phyloP scores from a whole-genome alignment of 2,797 vertebrate genomes.

The Takifugu rubripes region DNA sequence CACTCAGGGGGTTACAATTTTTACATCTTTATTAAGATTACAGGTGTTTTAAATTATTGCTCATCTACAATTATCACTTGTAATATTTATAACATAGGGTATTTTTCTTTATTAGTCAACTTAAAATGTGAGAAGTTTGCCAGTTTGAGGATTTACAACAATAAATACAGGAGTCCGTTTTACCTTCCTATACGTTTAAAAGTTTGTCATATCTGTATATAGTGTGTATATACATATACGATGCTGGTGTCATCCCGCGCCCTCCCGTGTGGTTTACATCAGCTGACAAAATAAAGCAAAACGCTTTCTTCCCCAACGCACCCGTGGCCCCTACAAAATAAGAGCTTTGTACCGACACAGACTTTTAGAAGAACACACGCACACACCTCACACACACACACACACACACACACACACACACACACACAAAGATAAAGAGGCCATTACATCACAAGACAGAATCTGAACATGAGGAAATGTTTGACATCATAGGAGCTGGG shows the following conservation, averaged over 20 bases:
- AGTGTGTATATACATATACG: conserved; percentile 69
- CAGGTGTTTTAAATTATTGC: conserved; percentile 90
- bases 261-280: conserved; percentile 44
- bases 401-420: conserved; percentile 6
- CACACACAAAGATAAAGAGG: conserved; percentile 17
- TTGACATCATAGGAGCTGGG: conserved; percentile 12
- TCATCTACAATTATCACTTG: conserved; percentile 94
- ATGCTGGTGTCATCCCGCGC: conserved; percentile 84
- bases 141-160: conserved; percentile 78
- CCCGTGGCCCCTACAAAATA: conserved; percentile 39
- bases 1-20: conserved; percentile 36
- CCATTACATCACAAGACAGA: conserved; percentile 19
- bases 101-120: conserved; percentile 72
- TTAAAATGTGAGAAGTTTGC: conserved; percentile 67
- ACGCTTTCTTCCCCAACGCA: conserved; percentile 35
- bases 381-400: too few relatives aligned
- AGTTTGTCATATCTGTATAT: conserved; percentile 72
- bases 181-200: conserved; percentile 62
- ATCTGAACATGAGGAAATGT: conserved; percentile 24
- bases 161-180: conserved; percentile 81
- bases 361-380: too few relatives aligned
- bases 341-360: not conserved
- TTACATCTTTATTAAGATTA: conserved; percentile 88
- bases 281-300: conserved; percentile 32
- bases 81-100: conserved; percentile 84